These are phyloP conservation scores for Willowsia nigromaculata DNA, from an alignment of 2,888 invertebrate genomes.

Conservation along the genomic window DNA sequence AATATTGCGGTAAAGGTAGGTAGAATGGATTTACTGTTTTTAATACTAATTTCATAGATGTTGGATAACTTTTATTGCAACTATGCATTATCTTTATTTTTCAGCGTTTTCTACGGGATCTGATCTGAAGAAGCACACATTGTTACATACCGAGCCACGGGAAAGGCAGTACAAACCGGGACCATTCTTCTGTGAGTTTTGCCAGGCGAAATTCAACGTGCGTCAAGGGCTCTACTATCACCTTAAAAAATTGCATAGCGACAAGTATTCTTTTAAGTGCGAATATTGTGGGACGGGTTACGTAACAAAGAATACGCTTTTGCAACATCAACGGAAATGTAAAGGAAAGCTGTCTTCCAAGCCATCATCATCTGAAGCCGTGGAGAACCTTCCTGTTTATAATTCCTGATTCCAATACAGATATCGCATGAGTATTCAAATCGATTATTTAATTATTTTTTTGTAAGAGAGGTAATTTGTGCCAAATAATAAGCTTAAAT, in stretches of 20 bases:
- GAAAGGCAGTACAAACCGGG: slow-evolving; percentile 53
- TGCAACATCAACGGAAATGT: not conserved
- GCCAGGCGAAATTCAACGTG: slow-evolving; percentile 51
- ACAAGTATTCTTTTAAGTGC: slow-evolving; percentile 31
- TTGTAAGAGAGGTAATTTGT: too few species aligned
- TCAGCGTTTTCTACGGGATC: not conserved
- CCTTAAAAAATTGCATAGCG: slow-evolving; percentile 34
- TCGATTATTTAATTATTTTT: too few species aligned
- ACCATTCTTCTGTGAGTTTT: slow-evolving; percentile 48
- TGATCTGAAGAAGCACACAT: slow-evolving; percentile 18
- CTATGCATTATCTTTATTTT: not conserved
- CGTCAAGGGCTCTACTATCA: slow-evolving; percentile 54
- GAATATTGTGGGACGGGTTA: slow-evolving; percentile 46
- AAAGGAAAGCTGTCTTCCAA: not conserved
- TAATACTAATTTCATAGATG: not conserved
- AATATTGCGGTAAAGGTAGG: slow-evolving; percentile 52
- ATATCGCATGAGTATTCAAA: too few species aligned
- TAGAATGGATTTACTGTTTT: not conserved
- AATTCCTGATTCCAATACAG: too few species aligned
- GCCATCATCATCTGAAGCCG: not conserved
- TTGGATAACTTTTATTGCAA: not conserved
- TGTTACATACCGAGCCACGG: slow-evolving; percentile 42
- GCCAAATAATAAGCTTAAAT: too few species aligned
- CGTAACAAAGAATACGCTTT: not conserved
- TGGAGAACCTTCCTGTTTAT: too few species aligned